Conservation (phyloP, 2,113 vertebrate genomes). For the Fukomys damarensis region DNA sequence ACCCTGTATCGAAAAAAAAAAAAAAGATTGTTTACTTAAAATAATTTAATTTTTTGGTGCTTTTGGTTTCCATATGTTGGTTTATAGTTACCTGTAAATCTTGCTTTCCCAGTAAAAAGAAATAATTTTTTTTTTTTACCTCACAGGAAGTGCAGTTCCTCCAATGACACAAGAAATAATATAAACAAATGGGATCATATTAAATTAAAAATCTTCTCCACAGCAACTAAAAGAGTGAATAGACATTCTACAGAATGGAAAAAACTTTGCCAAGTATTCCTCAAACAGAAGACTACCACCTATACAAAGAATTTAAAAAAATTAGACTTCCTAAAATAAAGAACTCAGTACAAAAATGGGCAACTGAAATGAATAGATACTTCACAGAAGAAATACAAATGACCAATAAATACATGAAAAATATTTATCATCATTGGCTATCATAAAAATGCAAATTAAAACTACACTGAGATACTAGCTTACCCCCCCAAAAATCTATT, state of each 20-base stretch:
- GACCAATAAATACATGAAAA: neutral
- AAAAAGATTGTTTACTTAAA: constrained; percentile 43
- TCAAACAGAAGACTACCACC: neutral
- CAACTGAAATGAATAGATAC: neutral
- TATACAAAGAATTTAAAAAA: neutral
- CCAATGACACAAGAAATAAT: neutral
- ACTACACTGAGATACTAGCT: neutral
- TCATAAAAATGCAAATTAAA: neutral
- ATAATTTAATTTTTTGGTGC: neutral
- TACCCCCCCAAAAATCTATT: neutral
- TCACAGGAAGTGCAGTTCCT: neutral
- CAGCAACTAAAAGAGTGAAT: neutral
- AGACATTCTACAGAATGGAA: neutral
- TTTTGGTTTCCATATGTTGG: neutral
- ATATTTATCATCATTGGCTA: neutral
- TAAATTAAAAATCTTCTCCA: neutral
- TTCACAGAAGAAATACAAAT: neutral
- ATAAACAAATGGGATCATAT: neutral
- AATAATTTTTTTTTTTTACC: neutral
- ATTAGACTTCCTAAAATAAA: neutral
- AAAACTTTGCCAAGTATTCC: neutral
- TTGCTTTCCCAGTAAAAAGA: neutral
- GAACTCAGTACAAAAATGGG: neutral
- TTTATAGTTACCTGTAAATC: neutral
- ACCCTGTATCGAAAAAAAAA: too few species aligned